phyloP scores from a whole-genome alignment of 2,797 vertebrate species.

The Acridotheres tristis region DNA sequence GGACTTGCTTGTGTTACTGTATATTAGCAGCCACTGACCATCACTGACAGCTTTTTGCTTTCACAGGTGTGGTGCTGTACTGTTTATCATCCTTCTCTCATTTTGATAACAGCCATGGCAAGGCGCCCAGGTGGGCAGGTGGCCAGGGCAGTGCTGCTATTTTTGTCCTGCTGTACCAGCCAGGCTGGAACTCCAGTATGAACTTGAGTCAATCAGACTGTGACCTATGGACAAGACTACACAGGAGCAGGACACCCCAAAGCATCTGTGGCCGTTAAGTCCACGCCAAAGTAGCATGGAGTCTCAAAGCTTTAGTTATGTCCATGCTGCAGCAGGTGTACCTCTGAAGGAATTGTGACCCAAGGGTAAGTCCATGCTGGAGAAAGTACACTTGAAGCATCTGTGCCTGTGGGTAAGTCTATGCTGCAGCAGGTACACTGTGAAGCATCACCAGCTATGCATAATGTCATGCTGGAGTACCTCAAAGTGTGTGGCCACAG shows the following conservation, averaged over 20 bases:
- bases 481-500: background rate
- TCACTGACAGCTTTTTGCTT: background rate
- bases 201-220: background rate
- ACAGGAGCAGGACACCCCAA: background rate
- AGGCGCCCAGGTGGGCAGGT: background rate
- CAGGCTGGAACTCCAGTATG: background rate
- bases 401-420: background rate
- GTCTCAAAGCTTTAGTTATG: background rate
- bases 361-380: background rate
- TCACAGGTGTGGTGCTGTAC: background rate
- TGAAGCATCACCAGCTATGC: background rate
- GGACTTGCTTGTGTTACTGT: background rate
- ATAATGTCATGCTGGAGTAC: background rate
- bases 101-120: background rate
- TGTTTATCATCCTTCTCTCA: background rate
- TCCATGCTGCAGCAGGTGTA: background rate
- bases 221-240: background rate
- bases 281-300: background rate
- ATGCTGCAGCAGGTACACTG: background rate
- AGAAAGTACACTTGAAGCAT: background rate
- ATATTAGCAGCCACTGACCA: background rate
- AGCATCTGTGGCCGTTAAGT: background rate
- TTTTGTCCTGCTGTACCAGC: background rate
- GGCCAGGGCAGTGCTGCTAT: background rate
- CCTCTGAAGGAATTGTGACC: background rate